Evolutionary conservation across 92 coral and sea anemone genomes (phyloP).

Genomic region (Bergia sp.): DNA sequence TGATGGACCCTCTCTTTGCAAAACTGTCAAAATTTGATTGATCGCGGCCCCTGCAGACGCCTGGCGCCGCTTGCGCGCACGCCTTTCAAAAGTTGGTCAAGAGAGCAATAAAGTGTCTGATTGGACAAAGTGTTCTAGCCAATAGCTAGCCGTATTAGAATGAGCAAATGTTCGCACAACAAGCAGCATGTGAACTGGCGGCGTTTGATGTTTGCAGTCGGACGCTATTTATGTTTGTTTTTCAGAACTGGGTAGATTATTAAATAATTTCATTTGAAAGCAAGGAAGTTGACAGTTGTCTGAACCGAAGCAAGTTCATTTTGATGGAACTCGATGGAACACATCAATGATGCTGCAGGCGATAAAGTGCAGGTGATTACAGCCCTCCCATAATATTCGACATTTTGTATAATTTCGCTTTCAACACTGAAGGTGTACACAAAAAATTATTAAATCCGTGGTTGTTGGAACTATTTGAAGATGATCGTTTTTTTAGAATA

Average conservation of each 20-base stretch:
- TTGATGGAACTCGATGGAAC: conserved; percentile 45
- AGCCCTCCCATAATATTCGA: neutral
- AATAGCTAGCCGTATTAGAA: conserved; percentile 38
- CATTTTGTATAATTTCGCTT: neutral
- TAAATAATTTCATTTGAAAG: neutral
- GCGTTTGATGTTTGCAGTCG: neutral
- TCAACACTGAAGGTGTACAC: conserved; percentile 4
- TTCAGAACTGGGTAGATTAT: neutral
- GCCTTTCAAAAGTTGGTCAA: neutral
- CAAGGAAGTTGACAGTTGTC: neutral
- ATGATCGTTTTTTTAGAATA: neutral
- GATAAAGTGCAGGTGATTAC: conserved; percentile 34
- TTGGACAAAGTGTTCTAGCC: conserved; percentile 51
- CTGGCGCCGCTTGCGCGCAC: no score
- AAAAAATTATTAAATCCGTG: conserved; percentile 12
- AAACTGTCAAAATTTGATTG: no score
- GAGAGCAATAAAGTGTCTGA: conserved; percentile 12
- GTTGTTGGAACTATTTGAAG: neutral
- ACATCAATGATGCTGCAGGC: neutral
- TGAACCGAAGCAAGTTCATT: neutral
- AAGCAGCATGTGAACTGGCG: neutral
- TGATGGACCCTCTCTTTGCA: no score
- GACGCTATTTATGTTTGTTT: conserved; percentile 1
- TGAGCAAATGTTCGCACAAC: neutral
- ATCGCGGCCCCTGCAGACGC: no score